These are phyloP conservation scores for Achatina immaculata DNA, from an alignment of 1,140 invertebrate species.

Conservation along the genomic window DNA sequence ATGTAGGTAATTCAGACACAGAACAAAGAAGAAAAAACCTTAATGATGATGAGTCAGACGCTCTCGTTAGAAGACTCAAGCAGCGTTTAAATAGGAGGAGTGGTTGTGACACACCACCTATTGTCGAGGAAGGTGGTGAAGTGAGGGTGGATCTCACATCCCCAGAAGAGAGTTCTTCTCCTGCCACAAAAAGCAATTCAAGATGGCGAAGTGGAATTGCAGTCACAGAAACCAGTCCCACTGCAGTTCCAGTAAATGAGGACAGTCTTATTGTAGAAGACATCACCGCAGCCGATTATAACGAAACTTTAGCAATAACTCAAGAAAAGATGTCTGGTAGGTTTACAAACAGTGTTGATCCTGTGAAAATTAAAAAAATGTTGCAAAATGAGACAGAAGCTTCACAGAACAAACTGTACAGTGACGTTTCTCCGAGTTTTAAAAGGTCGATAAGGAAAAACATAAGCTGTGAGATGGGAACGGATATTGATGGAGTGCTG, in stretches of 20 bases:
- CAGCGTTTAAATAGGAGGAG: constrained; percentile 37
- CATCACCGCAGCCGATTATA: not conserved
- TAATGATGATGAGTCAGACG: constrained; percentile 42
- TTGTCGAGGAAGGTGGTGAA: not conserved
- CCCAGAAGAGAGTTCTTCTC: not conserved
- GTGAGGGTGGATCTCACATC: not conserved
- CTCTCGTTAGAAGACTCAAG: constrained; percentile 44
- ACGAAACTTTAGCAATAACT: constrained; percentile 38
- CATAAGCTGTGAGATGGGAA: constrained; percentile 56
- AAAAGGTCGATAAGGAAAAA: constrained; percentile 50
- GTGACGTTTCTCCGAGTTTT: not conserved
- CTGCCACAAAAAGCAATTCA: not conserved
- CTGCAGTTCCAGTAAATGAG: constrained; percentile 42
- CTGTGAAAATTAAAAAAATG: constrained; percentile 48
- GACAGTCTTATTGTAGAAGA: constrained; percentile 42
- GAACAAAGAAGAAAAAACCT: constrained; percentile 34
- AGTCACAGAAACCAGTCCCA: constrained; percentile 31
- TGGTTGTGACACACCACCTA: constrained; percentile 29
- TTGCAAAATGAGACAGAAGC: constrained; percentile 32
- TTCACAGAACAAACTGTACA: not conserved
- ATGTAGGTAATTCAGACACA: no score
- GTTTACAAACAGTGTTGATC: constrained; percentile 53
- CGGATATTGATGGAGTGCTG: constrained; percentile 60
- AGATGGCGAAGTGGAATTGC: constrained; percentile 30
- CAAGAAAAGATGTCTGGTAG: constrained; percentile 47